A percentile compares a stretch with the other conserved stretches of the same genome.
These are phyloP conservation scores for Noctilio leporinus DNA, from an alignment of 2,113 vertebrate genomes.

Conservation along the genomic window DNA sequence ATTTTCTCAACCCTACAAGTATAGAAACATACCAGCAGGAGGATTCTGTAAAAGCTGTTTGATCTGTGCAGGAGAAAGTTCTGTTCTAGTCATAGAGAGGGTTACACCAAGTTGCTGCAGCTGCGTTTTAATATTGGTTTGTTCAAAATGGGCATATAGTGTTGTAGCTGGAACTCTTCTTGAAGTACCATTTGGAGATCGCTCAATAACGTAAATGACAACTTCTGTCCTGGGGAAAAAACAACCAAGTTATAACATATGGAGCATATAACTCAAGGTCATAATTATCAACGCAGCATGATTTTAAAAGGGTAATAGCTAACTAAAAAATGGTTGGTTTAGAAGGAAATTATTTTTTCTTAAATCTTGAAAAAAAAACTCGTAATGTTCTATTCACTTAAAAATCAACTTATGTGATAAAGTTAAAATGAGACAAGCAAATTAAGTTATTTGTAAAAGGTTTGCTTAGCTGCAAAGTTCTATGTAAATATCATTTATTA, in stretches of 20 bases:
- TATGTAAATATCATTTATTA: background rate
- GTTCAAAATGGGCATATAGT: constrained; percentile 87
- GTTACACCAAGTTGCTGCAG: constrained; percentile 91
- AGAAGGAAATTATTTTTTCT: background rate
- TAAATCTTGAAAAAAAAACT: background rate
- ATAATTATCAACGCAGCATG: background rate
- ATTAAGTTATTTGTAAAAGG: background rate
- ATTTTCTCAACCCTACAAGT: background rate
- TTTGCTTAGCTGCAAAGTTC: background rate
- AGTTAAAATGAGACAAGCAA: constrained; percentile 11
- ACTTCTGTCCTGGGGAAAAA: constrained; percentile 89
- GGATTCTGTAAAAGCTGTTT: constrained; percentile 95
- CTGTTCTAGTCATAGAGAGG: constrained; percentile 88
- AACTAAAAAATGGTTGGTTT: background rate
- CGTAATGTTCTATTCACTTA: background rate
- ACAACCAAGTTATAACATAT: background rate
- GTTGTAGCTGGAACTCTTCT: constrained; percentile 90
- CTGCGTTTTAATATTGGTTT: constrained; percentile 87
- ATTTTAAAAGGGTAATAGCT: background rate
- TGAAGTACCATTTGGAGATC: constrained; percentile 93
- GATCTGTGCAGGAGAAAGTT: constrained; percentile 91
- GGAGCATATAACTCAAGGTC: background rate
- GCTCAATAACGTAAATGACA: constrained; percentile 93
- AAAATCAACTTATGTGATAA: background rate
- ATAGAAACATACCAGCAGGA: constrained; percentile 85